phyloP scores from a whole-genome alignment of 2,888 invertebrate species.

The Heliconius ethilla region DNA sequence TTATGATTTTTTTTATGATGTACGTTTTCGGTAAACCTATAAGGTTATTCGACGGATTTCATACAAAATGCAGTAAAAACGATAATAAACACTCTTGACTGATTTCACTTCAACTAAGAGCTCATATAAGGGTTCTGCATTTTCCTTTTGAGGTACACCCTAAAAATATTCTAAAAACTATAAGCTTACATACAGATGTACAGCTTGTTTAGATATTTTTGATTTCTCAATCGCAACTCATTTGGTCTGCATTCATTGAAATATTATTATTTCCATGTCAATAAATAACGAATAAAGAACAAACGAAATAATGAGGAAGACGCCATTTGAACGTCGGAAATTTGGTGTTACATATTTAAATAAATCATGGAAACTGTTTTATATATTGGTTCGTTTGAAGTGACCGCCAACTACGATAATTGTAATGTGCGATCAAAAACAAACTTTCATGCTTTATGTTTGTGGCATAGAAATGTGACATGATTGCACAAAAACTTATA shows the following conservation, averaged over 20 bases:
- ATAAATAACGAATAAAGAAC: constrained; percentile 2
- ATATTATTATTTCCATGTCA: neutral
- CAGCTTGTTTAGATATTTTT: neutral
- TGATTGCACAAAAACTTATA: neutral
- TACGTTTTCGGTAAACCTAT: too few species aligned
- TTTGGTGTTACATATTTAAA: neutral
- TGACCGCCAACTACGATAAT: constrained; percentile 25
- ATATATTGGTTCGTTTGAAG: constrained; percentile 29
- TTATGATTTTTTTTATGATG: too few species aligned
- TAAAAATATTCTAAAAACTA: neutral
- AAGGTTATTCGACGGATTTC: too few species aligned
- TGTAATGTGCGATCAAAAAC: constrained; percentile 13
- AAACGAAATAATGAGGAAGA: constrained; percentile 13
- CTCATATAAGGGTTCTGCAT: too few species aligned
- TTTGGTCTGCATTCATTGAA: neutral
- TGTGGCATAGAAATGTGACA: neutral
- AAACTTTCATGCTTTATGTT: constrained; percentile 4
- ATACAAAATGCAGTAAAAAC: too few species aligned
- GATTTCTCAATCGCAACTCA: neutral
- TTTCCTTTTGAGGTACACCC: too few species aligned
- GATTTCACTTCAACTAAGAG: too few species aligned
- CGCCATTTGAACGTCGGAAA: constrained; percentile 12
- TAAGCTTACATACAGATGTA: neutral
- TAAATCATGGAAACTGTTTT: constrained; percentile 25
- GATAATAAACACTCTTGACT: too few species aligned